Percentiles rank a stretch among this genome's conserved stretches.
phyloP scores from a whole-genome alignment of 2,888 invertebrate genomes.

The Machimus atricapillus region DNA sequence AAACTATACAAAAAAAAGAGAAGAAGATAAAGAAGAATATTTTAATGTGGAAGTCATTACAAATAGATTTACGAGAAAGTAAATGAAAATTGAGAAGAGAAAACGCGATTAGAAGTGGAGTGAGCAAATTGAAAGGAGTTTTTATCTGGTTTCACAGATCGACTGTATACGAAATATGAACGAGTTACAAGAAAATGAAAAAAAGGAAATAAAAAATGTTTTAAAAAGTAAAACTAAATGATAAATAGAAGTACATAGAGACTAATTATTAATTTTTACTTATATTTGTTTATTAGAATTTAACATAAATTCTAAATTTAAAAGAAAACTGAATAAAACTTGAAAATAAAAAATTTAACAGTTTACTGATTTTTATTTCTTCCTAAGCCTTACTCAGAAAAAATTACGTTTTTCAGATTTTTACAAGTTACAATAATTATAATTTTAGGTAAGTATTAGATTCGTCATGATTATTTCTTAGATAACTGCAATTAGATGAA shows the following conservation, averaged over 20 bases:
- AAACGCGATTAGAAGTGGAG: background rate
- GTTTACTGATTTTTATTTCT: background rate
- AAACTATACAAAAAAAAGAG: conserved; percentile 3
- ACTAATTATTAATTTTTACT: conserved; percentile 37
- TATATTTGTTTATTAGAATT: conserved; percentile 37
- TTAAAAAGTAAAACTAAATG: conserved; percentile 25
- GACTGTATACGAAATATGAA: conserved; percentile 46
- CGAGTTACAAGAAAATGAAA: conserved; percentile 14
- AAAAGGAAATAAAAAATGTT: background rate
- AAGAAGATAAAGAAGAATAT: background rate
- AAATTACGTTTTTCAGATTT: background rate
- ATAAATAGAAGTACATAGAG: conserved; percentile 31
- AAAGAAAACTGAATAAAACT: conserved; percentile 35
- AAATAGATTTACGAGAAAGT: conserved; percentile 17
- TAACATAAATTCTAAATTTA: conserved; percentile 38
- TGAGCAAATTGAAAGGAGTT: background rate
- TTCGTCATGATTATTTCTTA: too few relatives aligned
- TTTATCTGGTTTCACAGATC: conserved; percentile 47
- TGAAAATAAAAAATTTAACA: background rate
- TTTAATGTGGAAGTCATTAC: background rate
- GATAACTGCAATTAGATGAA: too few relatives aligned
- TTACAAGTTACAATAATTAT: background rate
- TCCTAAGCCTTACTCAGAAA: background rate
- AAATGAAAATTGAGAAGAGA: background rate
- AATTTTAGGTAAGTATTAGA: too few relatives aligned